These are phyloP conservation scores for Dasysyrphus tricinctus DNA, from an alignment of 2,888 invertebrate genomes.

Conservation along the genomic window DNA sequence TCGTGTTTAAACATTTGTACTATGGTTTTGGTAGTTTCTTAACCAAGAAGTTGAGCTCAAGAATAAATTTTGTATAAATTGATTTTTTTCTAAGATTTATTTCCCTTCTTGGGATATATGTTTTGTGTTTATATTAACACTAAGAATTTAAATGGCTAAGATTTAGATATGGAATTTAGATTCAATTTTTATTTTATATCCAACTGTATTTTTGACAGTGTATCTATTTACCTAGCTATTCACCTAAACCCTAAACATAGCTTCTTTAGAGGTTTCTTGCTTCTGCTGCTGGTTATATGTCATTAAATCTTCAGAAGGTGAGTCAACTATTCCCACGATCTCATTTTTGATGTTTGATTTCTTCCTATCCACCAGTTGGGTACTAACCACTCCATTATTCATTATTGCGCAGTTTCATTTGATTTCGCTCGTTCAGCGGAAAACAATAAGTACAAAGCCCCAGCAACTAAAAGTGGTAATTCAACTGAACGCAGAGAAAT, in stretches of 20 bases:
- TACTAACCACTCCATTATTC: constrained; percentile 72
- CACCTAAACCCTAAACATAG: neutral
- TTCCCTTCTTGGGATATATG: no score
- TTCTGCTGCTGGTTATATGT: constrained; percentile 47
- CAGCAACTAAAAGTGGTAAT: constrained; percentile 42
- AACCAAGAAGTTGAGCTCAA: no score
- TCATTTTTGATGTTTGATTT: constrained; percentile 73
- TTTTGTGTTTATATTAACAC: no score
- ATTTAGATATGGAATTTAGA: no score
- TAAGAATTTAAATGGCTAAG: neutral
- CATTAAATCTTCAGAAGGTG: constrained; percentile 72
- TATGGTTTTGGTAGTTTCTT: no score
- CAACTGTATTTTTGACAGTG: constrained; percentile 1
- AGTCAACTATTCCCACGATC: constrained; percentile 74
- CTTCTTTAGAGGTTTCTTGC: constrained; percentile 14
- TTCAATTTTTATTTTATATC: neutral
- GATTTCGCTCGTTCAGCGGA: constrained; percentile 72
- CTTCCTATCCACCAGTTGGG: constrained; percentile 45
- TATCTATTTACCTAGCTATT: neutral
- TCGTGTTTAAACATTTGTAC: no score
- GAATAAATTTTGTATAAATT: no score
- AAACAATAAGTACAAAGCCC: constrained; percentile 68
- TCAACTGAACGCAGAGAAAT: constrained; percentile 55
- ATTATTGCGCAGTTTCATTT: constrained; percentile 75
- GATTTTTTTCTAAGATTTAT: no score